Evolutionary conservation across 2,888 invertebrate genomes (phyloP).

Genomic region (Callyntrura sp.): DNA sequence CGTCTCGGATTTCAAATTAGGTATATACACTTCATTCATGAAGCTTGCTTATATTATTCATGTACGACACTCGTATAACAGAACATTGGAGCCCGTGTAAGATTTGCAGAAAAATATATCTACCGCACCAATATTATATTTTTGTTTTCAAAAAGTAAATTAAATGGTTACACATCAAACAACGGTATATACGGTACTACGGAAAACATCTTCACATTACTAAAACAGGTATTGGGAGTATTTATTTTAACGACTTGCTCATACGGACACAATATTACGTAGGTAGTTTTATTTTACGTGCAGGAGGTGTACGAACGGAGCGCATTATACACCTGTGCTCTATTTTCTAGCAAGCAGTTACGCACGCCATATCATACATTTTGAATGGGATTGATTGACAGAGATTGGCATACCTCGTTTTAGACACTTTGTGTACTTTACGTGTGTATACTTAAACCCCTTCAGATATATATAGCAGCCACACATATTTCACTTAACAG

Average conservation of each 20-base stretch:
- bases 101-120: not conserved
- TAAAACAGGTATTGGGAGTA: too few relatives aligned
- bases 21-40: too few relatives aligned
- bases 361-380: conserved; percentile 65
- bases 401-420: conserved; percentile 58
- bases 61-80: not conserved
- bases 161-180: not conserved
- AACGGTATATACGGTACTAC: not conserved
- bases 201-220: too few relatives aligned
- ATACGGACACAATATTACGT: not conserved
- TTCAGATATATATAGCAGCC: not conserved
- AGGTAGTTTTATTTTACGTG: not conserved
- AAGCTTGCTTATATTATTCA: not conserved
- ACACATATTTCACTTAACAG: conserved; percentile 1
- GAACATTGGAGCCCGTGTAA: not conserved
- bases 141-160: not conserved
- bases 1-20: too few relatives aligned
- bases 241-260: not conserved
- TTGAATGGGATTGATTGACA: conserved; percentile 62
- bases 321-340: conserved; percentile 19
- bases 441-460: not conserved
- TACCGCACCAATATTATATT: not conserved
- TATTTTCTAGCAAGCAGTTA: conserved; percentile 2
- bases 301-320: not conserved
- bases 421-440: not conserved